These are phyloP conservation scores for Xestia ashworthii DNA, from an alignment of 2,888 invertebrate species.

Conservation along the genomic window DNA sequence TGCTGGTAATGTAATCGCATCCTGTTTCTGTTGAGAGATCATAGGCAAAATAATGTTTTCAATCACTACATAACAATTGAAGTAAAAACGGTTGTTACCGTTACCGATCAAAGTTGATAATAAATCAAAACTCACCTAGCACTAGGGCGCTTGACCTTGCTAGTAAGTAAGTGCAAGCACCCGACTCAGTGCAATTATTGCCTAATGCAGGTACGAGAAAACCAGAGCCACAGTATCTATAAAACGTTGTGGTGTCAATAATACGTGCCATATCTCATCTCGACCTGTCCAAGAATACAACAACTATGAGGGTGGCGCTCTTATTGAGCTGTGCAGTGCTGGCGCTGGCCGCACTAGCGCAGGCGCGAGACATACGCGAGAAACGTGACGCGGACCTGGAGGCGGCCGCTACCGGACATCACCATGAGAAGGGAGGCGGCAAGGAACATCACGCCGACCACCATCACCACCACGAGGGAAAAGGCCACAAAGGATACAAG, in stretches of 20 bases:
- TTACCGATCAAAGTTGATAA: slow-evolving; percentile 40
- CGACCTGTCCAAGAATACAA: slow-evolving; percentile 73
- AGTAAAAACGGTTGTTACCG: slow-evolving; percentile 2
- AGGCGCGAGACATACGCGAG: slow-evolving; percentile 84
- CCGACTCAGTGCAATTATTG: slow-evolving; percentile 80
- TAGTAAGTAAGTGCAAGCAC: slow-evolving; percentile 77
- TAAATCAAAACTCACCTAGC: slow-evolving; percentile 54
- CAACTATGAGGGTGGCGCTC: slow-evolving; percentile 81
- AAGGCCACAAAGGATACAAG: slow-evolving; percentile 93
- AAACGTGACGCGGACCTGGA: slow-evolving; percentile 89
- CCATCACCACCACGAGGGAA: slow-evolving; percentile 92
- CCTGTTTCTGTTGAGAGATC: not conserved
- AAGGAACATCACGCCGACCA: slow-evolving; percentile 92
- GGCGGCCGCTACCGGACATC: slow-evolving; percentile 85
- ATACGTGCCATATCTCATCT: slow-evolving; percentile 78
- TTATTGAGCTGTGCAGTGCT: slow-evolving; percentile 76
- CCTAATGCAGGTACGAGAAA: slow-evolving; percentile 82
- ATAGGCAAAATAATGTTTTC: not conserved
- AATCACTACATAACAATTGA: not conserved
- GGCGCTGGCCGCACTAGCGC: slow-evolving; percentile 84
- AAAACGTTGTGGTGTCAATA: slow-evolving; percentile 80
- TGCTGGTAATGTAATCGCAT: too few relatives aligned
- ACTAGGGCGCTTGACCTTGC: slow-evolving; percentile 79
- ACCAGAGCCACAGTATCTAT: slow-evolving; percentile 83
- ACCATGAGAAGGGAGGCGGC: slow-evolving; percentile 90